Evolutionary conservation across 37 sponge, comb jelly and placozoan genomes (phyloP), one percentile per base, ranked within the genome.

Genomic region (Corticium candelabrum): DNA sequence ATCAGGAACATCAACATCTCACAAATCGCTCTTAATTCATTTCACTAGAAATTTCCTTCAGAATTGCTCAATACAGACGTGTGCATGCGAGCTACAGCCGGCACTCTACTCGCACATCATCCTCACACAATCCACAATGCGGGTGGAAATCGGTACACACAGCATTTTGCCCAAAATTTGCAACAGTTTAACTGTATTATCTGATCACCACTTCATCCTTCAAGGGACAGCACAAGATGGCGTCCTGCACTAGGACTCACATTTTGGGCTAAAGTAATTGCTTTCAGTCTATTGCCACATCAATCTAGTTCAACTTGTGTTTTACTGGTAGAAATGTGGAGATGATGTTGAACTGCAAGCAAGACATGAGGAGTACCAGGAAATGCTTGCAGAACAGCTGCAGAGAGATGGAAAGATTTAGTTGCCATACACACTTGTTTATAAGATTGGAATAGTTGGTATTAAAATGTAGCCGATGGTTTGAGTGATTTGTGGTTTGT

Each of bases 221-320:
- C 21, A 27, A 50, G 62, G 21, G 62, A 50, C 21, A 27, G 15
- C 15, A 50, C 62, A 27, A 50, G 62, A 50, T 70, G 73, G 73
- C 73, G 73, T 7, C 32, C 32, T n/a, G 73, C 73, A 32, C 73
- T 70, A 5, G 73, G 73, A n/a, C 32, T 70, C 5, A 70, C 73
- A 29, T 70, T n/a, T 32, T 70, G 73, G 73, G 73, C 7, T 4
- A 70, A 70, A 15, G 73, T 70, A 34, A 70, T 5, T 70, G 31
- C 29, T 70, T 35, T 70, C 21, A 7, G 36, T 70, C 31, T 70
- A 32, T 32, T 70, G 5, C 31, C 31, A 15, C 33, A 5, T 35
- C 73, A 29, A n/a, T n/a, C n/a, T n/a, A n/a, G n/a, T n/a, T n/a
- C n/a, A n/a, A n/a, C n/a, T 4, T 34, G 4, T 70, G 35, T 70